A percentile compares a stretch with the other conserved stretches of the same genome.
Evolutionary conservation across 1,140 invertebrate species (phyloP).

Genomic region (Caerostris darwini): DNA sequence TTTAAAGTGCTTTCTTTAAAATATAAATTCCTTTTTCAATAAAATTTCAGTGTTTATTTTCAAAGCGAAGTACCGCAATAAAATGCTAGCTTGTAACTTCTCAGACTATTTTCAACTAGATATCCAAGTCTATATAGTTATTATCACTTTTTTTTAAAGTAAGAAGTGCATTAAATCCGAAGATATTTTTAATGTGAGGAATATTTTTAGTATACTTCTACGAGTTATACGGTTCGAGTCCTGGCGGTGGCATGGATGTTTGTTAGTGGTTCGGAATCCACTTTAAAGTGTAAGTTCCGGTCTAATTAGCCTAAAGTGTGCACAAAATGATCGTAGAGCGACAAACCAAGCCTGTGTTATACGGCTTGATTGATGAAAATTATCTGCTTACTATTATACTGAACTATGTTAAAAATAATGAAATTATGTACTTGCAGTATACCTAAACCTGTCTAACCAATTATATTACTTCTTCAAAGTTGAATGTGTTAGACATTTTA

Average conservation of each 20-base stretch:
- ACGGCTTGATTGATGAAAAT: too few species aligned
- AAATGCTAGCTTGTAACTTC: background rate
- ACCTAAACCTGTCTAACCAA: too few species aligned
- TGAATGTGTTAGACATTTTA: too few species aligned
- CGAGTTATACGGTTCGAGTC: too few species aligned
- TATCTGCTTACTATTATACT: too few species aligned
- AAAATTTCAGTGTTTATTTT: background rate
- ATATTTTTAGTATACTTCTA: background rate
- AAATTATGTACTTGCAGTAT: too few species aligned
- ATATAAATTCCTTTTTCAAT: background rate
- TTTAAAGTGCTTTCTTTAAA: background rate
- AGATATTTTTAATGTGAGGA: background rate
- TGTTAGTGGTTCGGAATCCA: background rate
- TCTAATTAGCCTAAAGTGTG: too few species aligned
- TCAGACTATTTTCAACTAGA: background rate
- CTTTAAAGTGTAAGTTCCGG: too few species aligned
- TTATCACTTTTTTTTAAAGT: background rate
- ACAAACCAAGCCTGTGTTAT: too few species aligned
- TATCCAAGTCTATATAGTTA: background rate
- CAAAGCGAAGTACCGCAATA: background rate
- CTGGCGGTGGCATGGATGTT: background rate
- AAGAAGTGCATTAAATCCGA: background rate
- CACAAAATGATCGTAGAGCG: too few species aligned
- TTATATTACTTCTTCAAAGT: too few species aligned
- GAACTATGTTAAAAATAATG: too few species aligned